These are phyloP conservation scores for Cyclina sinensis DNA, from an alignment of 1,140 invertebrate species.

Conservation along the genomic window DNA sequence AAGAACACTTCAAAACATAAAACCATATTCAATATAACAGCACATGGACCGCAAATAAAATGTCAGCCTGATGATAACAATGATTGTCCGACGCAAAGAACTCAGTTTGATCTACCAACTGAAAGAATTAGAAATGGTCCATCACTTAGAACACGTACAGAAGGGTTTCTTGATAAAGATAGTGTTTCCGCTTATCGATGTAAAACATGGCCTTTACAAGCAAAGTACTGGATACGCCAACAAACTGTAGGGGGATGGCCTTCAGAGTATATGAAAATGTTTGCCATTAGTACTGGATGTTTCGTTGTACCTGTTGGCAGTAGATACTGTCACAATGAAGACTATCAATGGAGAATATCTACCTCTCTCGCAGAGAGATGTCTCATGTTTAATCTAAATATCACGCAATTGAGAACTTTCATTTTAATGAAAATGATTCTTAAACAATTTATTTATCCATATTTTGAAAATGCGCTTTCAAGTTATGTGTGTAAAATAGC, in stretches of 20 bases:
- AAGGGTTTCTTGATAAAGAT: background rate
- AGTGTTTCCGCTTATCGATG: background rate
- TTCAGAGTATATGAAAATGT: background rate
- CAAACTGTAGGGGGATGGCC: background rate
- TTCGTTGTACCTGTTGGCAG: background rate
- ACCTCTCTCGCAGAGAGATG: background rate
- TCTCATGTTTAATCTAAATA: slow-evolving; percentile 18
- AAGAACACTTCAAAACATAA: background rate
- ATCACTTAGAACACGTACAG: background rate
- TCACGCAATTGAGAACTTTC: slow-evolving; percentile 13
- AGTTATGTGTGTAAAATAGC: slow-evolving; percentile 33
- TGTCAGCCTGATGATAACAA: no score
- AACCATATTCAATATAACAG: no score
- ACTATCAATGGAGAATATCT: background rate
- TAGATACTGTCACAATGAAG: background rate
- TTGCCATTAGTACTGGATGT: background rate
- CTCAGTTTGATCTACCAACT: no score
- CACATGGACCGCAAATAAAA: no score
- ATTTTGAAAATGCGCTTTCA: background rate
- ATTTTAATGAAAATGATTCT: slow-evolving; percentile 5
- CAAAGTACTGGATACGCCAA: background rate
- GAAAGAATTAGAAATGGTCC: background rate
- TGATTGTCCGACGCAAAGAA: no score
- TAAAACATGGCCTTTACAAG: background rate
- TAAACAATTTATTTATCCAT: background rate